Conservation (phyloP, 2,113 vertebrate genomes). For the Mohoua ochrocephala region DNA sequence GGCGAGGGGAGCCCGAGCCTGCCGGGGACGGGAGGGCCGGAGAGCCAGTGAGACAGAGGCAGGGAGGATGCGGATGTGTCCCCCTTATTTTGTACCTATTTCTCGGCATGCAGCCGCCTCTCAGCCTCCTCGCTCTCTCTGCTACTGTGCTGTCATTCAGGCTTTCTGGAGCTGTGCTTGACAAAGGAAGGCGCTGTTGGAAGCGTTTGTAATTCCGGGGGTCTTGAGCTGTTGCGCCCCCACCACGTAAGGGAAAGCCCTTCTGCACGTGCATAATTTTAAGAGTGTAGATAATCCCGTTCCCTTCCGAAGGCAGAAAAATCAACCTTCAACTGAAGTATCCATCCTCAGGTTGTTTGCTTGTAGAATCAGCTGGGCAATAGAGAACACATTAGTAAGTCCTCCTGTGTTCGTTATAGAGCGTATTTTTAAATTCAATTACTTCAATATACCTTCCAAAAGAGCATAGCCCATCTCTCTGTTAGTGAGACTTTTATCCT, state of each 20-base stretch:
- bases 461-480: too few species aligned
- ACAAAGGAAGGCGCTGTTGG: not conserved
- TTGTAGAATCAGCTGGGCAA: not conserved
- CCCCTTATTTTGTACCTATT: rapidly evolving
- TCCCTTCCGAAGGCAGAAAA: not conserved
- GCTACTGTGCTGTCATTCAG: rapidly evolving
- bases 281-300: rapidly evolving
- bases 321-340: not conserved
- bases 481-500: not conserved
- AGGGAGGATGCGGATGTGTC: too few species aligned
- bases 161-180: rapidly evolving
- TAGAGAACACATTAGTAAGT: not conserved
- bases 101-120: rapidly evolving
- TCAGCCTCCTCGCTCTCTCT: not conserved
- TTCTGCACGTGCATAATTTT: rapidly evolving
- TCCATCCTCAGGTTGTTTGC: not conserved
- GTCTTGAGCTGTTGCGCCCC: not conserved
- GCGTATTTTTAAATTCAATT: not conserved
- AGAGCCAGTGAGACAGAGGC: not conserved
- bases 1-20: not conserved
- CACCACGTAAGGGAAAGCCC: rapidly evolving
- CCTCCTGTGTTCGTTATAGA: rapidly evolving
- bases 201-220: rapidly evolving
- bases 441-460: rapidly evolving
- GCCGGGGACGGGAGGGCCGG: not conserved